Conservation (phyloP, 2,113 vertebrate genomes). For the Melanocharis versteri region DNA sequence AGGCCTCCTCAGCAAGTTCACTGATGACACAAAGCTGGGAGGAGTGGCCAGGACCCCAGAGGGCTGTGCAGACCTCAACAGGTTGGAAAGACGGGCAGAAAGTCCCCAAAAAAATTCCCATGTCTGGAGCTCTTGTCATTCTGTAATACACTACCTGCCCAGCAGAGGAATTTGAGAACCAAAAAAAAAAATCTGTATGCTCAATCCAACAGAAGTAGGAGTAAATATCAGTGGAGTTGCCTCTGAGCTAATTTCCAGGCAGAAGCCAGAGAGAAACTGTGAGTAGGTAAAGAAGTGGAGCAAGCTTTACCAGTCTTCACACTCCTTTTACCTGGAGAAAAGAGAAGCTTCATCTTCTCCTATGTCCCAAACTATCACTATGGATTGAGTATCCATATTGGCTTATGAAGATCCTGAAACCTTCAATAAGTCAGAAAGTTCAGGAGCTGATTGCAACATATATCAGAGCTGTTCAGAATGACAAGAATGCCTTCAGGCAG, state of each 20-base stretch:
- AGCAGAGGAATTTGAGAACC: background rate
- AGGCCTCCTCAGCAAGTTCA: background rate
- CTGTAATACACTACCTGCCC: background rate
- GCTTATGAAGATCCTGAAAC: background rate
- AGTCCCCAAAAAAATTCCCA: background rate
- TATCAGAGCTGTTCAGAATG: background rate
- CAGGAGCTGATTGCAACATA: background rate
- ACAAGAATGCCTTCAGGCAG: background rate
- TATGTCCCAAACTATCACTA: background rate
- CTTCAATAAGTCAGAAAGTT: background rate
- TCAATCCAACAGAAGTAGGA: background rate
- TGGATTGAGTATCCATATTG: background rate
- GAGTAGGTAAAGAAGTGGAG: background rate
- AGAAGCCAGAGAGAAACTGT: background rate
- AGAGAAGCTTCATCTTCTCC: background rate
- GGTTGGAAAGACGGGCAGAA: background rate
- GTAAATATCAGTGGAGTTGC: background rate
- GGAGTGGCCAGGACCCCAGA: background rate
- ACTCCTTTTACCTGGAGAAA: background rate
- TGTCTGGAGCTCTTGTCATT: background rate
- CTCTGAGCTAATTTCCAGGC: background rate
- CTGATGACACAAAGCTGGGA: background rate
- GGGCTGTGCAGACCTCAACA: rapidly evolving
- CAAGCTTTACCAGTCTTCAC: background rate
- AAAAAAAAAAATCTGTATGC: background rate